Evolutionary conservation across 1,140 invertebrate genomes (phyloP).

Genomic region (Tetramorium parvispinum): DNA sequence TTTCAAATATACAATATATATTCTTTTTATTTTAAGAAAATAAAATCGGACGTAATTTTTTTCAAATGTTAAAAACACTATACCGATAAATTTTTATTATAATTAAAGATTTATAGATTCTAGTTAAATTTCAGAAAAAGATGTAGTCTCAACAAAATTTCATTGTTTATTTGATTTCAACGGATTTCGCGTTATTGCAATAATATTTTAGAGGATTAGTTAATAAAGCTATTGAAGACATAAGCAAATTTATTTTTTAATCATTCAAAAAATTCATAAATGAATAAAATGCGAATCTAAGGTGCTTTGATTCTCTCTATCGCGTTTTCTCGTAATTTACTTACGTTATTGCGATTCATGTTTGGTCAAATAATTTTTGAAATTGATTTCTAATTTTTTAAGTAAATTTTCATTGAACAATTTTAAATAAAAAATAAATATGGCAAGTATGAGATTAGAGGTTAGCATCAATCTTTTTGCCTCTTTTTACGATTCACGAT

Average conservation of each 20-base stretch:
- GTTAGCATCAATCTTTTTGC: slow-evolving; percentile 10
- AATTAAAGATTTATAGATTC: background rate
- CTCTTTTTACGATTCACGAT: background rate
- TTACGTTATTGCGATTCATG: background rate
- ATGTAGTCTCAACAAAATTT: background rate
- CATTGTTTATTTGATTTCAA: background rate
- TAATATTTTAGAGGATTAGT: background rate
- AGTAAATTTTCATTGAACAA: background rate
- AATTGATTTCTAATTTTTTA: background rate
- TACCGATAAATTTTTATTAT: background rate
- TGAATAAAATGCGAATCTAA: background rate
- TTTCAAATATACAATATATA: background rate
- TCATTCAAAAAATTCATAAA: background rate
- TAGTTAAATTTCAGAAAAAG: background rate
- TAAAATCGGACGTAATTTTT: background rate
- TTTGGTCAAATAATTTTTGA: background rate
- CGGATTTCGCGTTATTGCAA: background rate
- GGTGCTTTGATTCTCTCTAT: background rate
- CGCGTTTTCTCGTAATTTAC: background rate
- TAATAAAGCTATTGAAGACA: background rate
- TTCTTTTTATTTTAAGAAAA: background rate
- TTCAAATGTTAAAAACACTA: background rate
- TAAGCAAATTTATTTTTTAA: background rate
- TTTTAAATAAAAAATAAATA: slow-evolving; percentile 3
- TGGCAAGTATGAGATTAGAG: background rate